phyloP scores from a whole-genome alignment of 2,113 vertebrate genomes.

The Gallinago media region DNA sequence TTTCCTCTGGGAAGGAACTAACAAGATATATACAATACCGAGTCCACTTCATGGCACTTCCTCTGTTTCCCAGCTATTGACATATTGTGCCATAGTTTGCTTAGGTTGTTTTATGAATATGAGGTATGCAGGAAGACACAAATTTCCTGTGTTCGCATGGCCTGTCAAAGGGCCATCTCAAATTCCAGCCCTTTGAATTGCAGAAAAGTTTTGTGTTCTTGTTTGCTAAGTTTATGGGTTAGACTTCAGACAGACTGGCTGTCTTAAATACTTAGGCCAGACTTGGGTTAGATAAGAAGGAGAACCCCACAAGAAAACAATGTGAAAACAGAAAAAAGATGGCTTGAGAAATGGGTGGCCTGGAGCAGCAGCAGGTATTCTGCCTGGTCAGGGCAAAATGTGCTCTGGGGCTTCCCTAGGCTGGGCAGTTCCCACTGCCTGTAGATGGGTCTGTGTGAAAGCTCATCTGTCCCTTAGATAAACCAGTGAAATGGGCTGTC shows the following conservation, averaged over 20 bases:
- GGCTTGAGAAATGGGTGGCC: not conserved
- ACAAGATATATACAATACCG: not conserved
- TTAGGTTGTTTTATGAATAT: not conserved
- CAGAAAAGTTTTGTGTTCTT: not conserved
- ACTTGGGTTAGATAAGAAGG: not conserved
- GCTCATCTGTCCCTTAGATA: not conserved
- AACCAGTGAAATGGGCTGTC: not conserved
- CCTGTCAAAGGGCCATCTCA: not conserved
- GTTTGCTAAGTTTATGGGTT: not conserved
- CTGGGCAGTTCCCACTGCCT: fast-evolving
- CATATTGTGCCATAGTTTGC: not conserved
- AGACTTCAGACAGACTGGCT: not conserved
- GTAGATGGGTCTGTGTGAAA: not conserved
- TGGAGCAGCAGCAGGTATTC: not conserved
- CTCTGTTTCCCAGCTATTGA: not conserved
- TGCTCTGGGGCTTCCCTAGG: not conserved
- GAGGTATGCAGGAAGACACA: not conserved
- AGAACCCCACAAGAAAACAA: not conserved
- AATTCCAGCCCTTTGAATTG: not conserved
- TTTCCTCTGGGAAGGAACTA: not conserved
- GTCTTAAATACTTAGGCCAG: not conserved
- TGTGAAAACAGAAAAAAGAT: not conserved
- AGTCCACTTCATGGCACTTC: not conserved
- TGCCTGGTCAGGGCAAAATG: not conserved
- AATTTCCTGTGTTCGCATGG: not conserved